Evolutionary conservation across 2,797 vertebrate genomes (phyloP), one percentile per base, ranked within the genome.

Genomic region (Cephalopachus bancanus): DNA sequence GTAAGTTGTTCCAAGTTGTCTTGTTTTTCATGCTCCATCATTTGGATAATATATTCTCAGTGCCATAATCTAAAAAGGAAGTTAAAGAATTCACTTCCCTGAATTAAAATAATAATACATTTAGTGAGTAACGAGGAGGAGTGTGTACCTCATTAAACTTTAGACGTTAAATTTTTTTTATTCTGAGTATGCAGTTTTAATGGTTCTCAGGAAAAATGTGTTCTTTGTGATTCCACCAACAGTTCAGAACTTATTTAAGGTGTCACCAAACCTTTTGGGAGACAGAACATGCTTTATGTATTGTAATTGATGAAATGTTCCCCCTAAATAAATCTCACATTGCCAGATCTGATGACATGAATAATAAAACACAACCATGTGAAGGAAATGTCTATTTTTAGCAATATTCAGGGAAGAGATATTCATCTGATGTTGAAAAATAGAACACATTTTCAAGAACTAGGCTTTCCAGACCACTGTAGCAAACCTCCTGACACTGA

Each of bases 251-350:
- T 97, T 97, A 93, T 97, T 98, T 97, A 95, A 98, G 95, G 91
- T 10, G 5, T 96, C 94, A 79, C 74, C 60, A 55, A 96, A 89
- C 89, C 78, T 30, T 91, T 83, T 96, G 88, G 85, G 94, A 97
- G 90, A 96, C 94, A 97, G 89, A 96, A 71, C 94, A 69, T 71
- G 83, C 95, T 98, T 98, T 97, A 94, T 97, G 92, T 95, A 96
- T 97, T 91, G 55, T 92, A 96, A 98, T 72, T 96, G 97, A 98
- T 98, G 93, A 98, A 97, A 93, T 97, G 84, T 97, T 98, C 85
- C 94, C 88, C 96, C 96, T 98, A 98, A 98, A 98, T 98, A 98
- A 98, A 98, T 99, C 97, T 97, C 97, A 89, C 81, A 69, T 78
- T 98, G 97, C 81, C 91, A 83, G 92, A 97, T 94, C 87, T 83